Percentiles rank a stretch among this genome's conserved stretches.
Conservation (phyloP, 2,888 invertebrate species). For the Xestia ashworthii region DNA sequence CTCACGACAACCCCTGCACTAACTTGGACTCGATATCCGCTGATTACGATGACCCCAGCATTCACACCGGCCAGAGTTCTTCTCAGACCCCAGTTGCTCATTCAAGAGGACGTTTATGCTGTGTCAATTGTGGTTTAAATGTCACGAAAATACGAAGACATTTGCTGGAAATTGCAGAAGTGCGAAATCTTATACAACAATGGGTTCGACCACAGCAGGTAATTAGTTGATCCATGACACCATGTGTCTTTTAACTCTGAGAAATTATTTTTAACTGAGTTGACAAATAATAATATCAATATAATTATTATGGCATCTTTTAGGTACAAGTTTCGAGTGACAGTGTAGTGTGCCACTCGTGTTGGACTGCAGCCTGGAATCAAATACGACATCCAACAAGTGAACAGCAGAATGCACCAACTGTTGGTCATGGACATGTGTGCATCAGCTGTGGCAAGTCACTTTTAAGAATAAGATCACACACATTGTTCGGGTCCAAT, state of each 20-base stretch:
- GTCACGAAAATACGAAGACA: slow-evolving; percentile 11
- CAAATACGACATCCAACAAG: slow-evolving; percentile 20
- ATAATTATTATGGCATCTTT: not conserved
- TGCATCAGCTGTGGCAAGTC: slow-evolving; percentile 25
- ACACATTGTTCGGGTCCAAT: slow-evolving; percentile 2
- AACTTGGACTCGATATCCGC: slow-evolving; percentile 1
- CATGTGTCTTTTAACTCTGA: not conserved
- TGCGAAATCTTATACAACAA: not conserved
- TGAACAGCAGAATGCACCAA: slow-evolving; percentile 4
- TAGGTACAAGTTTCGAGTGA: slow-evolving; percentile 8
- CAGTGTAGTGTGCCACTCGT: slow-evolving; percentile 17
- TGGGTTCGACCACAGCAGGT: not conserved
- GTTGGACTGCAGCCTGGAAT: slow-evolving; percentile 26
- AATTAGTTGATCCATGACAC: not conserved
- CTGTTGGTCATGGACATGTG: slow-evolving; percentile 19
- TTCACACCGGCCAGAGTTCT: slow-evolving; percentile 10
- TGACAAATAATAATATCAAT: slow-evolving; percentile 1
- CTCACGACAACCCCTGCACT: slow-evolving; percentile 15
- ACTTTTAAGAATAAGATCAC: slow-evolving; percentile 12
- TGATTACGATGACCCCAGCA: slow-evolving; percentile 6
- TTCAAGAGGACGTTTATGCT: slow-evolving; percentile 15
- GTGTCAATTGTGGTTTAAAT: slow-evolving; percentile 23
- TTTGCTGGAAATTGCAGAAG: not conserved
- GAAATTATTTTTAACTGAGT: not conserved
- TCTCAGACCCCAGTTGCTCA: slow-evolving; percentile 5